Evolutionary conservation across 2,113 vertebrate species (phyloP).

Genomic region (Myocastor coypus): DNA sequence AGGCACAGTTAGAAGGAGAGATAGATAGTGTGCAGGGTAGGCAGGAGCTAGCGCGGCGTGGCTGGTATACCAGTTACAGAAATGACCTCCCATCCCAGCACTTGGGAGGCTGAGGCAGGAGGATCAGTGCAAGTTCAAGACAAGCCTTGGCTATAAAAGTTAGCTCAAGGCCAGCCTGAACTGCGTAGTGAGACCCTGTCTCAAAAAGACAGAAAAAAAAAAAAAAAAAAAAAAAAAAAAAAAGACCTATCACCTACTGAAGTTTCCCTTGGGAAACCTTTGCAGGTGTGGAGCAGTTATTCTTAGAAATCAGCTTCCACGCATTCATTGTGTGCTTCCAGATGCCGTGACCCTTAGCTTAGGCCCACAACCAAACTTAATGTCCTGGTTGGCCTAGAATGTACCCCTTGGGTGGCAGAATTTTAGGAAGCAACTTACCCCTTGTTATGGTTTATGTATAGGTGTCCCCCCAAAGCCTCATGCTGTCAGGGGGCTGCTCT

Average conservation of each 20-base stretch:
- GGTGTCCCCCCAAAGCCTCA: no score
- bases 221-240: no score
- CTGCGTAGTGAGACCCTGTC: no score
- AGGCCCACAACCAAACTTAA: not conserved
- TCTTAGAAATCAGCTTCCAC: not conserved
- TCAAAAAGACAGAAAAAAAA: no score
- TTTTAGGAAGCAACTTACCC: not conserved
- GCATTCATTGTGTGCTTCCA: not conserved
- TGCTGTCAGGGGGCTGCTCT: no score
- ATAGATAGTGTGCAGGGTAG: not conserved
- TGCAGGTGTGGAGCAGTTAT: not conserved
- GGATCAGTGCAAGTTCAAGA: no score
- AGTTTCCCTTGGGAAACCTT: not conserved
- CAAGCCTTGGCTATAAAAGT: no score
- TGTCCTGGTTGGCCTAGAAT: not conserved
- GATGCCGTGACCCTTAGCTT: not conserved
- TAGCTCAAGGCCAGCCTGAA: no score
- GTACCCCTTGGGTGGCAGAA: not conserved
- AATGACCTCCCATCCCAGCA: no score
- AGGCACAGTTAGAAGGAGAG: not conserved
- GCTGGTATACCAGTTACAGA: not conserved
- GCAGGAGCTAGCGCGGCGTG: not conserved
- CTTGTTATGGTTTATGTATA: no score
- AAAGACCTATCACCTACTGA: not conserved
- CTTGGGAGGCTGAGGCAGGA: no score